Base-by-base conservation (phyloP, 2,113 vertebrate species). In the Oryzias woworae region DNA sequence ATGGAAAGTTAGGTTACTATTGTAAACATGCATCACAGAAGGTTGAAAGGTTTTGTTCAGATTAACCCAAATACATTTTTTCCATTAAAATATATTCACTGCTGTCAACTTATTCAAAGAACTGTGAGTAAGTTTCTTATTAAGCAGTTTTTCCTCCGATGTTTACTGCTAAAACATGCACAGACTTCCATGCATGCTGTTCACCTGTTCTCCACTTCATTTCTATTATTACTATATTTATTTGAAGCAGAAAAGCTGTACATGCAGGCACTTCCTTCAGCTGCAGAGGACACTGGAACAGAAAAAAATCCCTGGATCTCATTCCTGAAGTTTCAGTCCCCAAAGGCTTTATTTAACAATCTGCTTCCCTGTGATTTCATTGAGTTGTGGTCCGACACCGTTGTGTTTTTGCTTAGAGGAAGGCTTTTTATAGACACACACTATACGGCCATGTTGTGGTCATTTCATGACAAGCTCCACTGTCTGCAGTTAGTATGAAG, bases 311-410 rank as follows among this genome's bases (percentile, higher is more conserved):
- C 22, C 48, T 67, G 72, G 75, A 73, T 67, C 47, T 55, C 52
- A 51, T 66, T 77, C 69, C 60, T 63, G 59, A 79, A 66, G 58
- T 74, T 79, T 77, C 50, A 45, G 43, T 62, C 70, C 77, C 70
- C 23, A 18, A 52, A 66, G 78, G 71, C 45, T 69, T 56, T 18
- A 69, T 51, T 73, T 61, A 36, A 66, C 78, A 84, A 81, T 84
- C 75, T 81, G 75, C 62, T 81, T 66, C 70, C 71, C 65, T 73
- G 75, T 61, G 53, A 78, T 81, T 81, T 81, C 58, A 66, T 36
- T 23, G 52, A 53, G 75, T 63, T 47, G 75, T 75, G 77, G 66
- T 6, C 71, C 71, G 57, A 77, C 71, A 69, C 68, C 47, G n/a
- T 44, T 67, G 75, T 62, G 51, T 73, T 69, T 61, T 57, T 67